Conservation (phyloP, 2,797 vertebrate genomes). For the Rhadinocentrus ornatus region DNA sequence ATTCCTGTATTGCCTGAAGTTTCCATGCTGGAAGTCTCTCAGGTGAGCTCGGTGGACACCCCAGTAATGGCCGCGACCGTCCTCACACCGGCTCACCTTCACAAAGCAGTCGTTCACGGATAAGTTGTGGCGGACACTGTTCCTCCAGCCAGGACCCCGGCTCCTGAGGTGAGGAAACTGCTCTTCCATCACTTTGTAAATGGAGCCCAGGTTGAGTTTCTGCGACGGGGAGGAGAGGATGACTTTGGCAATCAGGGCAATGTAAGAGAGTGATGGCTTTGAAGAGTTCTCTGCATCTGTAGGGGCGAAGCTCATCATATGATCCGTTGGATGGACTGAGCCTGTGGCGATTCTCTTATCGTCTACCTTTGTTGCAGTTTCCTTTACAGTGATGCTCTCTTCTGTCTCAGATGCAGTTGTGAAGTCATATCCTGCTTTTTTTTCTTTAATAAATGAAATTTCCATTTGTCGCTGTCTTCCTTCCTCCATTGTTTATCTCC, state of each 20-base stretch:
- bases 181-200: constrained; percentile 77
- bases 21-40: constrained; percentile 69
- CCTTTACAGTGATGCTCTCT: neutral
- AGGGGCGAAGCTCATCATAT: neutral
- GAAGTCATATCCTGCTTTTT: constrained; percentile 16
- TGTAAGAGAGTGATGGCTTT: constrained; percentile 75
- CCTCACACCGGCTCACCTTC: constrained; percentile 77
- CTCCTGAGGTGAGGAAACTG: constrained; percentile 73
- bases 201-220: constrained; percentile 78
- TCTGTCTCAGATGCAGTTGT: neutral
- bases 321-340: neutral
- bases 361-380: neutral
- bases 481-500: constrained; percentile 22
- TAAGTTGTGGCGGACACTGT: constrained; percentile 77
- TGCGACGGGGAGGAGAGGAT: constrained; percentile 74
- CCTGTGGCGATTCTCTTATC: constrained; percentile 11
- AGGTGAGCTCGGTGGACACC: constrained; percentile 66
- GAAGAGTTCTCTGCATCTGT: neutral
- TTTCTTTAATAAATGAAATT: constrained; percentile 15
- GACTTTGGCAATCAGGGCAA: constrained; percentile 76
- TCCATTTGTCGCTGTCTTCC: constrained; percentile 3
- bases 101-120: constrained; percentile 80
- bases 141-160: constrained; percentile 67
- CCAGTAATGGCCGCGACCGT: constrained; percentile 79
- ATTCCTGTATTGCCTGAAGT: constrained; percentile 75